Evolutionary conservation across 2,888 invertebrate species (phyloP), one percentile per base, ranked within the genome.

Genomic region (Athripsodes cinereus): DNA sequence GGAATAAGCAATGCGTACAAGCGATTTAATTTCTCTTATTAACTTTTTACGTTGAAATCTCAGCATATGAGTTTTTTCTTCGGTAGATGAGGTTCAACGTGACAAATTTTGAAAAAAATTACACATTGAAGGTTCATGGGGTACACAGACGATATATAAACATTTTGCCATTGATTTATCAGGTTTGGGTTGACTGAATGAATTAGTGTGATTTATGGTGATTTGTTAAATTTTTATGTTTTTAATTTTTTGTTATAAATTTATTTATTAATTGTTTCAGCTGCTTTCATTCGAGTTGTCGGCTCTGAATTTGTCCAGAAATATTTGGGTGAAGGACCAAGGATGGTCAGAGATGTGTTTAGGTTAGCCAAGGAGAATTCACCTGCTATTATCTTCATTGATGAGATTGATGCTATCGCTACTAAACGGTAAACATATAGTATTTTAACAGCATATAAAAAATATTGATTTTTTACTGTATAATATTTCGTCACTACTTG

Each of bases 301-400:
- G 99, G 99, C 2, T 98, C 97, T 0, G 99, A 99, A 76, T 99
- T 99, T 72, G 99, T 99, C 3, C 99, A 99, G 77, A 99, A 99
- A 71, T 99, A 99, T 72, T 80, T 99, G 55, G 99, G 99, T 34
- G 99, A 99, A 74, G 99, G 99, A 0, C 98, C 99, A 0, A 86
- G 99, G 56, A 99, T 99, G 99, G 99, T 99, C 31, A 84, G 99
- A 62, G 99, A 99, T 72, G 98, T 99, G 13, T 99, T 99, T 75
- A 87, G 99, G 68, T 82, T 99, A 63, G 99, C 99, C 18, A 96
- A 98, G 73, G 99, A 99, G 75, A 99, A 99, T 78, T 92, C 97
- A 1, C 99, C 99, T 1, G 97, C 98, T 1, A 99, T 99, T 67
- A 99, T 99, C 67, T 99, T 99, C 73, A 99, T 99, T 69, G 99